phyloP scores from a whole-genome alignment of 2,113 vertebrate species.

The Oenanthe melanoleuca region DNA sequence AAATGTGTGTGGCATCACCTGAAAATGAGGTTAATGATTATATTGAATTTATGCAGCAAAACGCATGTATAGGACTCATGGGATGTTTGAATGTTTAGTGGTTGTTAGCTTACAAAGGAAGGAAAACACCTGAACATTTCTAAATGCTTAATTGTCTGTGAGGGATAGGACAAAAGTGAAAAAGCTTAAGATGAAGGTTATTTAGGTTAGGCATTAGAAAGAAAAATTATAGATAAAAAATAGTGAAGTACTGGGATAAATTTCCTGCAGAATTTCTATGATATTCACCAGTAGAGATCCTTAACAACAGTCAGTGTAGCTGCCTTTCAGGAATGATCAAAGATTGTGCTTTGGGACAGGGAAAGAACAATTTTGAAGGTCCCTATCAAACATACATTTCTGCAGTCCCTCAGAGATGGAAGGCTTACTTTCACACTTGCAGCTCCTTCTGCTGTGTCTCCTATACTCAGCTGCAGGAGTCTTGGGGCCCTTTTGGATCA shows the following conservation, averaged over 20 bases:
- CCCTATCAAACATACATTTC: not conserved
- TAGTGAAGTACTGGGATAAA: not conserved
- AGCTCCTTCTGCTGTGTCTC: not conserved
- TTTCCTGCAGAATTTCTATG: not conserved
- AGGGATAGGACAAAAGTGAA: not conserved
- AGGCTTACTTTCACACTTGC: not conserved
- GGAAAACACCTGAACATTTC: not conserved
- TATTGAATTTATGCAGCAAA: not conserved
- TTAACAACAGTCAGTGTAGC: not conserved
- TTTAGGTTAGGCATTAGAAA: not conserved
- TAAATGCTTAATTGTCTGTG: not conserved
- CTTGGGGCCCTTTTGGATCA: not conserved
- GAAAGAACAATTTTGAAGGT: not conserved
- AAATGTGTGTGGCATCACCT: not conserved
- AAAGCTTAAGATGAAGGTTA: not conserved
- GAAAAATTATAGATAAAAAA: not conserved
- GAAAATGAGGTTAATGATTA: conserved; percentile 1
- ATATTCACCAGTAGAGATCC: not conserved
- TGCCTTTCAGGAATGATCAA: not conserved
- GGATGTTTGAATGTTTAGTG: not conserved
- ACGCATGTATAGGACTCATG: not conserved
- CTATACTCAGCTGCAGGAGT: not conserved
- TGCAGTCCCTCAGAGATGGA: not conserved
- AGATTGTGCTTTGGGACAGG: not conserved
- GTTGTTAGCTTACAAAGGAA: not conserved